Percentiles rank a stretch among this genome's conserved stretches.
phyloP scores from a whole-genome alignment of 1,140 invertebrate species.

The Metaphire vulgaris region DNA sequence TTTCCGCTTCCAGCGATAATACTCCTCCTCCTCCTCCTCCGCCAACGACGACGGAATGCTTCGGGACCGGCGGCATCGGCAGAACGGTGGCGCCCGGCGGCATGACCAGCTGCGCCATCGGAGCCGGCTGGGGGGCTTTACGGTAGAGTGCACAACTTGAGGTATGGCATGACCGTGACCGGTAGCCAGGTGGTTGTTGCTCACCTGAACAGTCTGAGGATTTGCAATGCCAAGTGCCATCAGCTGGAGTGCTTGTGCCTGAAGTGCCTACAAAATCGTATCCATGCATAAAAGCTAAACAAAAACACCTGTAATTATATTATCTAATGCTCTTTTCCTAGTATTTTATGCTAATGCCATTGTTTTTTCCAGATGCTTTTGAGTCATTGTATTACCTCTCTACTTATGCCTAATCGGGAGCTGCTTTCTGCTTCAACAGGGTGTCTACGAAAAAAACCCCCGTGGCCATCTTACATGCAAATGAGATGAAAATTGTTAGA shows the following conservation, averaged over 20 bases:
- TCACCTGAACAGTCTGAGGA: background rate
- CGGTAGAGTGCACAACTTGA: background rate
- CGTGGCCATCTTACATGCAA: too few species aligned
- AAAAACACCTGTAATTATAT: too few species aligned
- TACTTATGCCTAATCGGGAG: too few species aligned
- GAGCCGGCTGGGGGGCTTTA: background rate
- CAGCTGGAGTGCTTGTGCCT: slow-evolving; percentile 20
- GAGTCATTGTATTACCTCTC: too few species aligned
- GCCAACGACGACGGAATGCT: background rate
- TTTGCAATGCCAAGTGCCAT: slow-evolving; percentile 14
- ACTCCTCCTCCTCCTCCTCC: too few species aligned
- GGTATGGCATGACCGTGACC: background rate
- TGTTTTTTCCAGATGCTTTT: too few species aligned
- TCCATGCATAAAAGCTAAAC: background rate
- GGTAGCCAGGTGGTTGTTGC: background rate
- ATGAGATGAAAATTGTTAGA: too few species aligned
- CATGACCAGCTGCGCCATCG: background rate
- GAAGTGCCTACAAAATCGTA: slow-evolving; percentile 6
- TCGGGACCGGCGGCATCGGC: background rate
- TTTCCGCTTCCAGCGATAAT: background rate
- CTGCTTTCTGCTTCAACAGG: too few species aligned
- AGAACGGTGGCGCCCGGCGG: background rate
- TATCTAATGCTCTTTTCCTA: too few species aligned
- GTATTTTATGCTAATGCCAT: too few species aligned
- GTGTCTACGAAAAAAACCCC: too few species aligned